Evolutionary conservation across 2,113 vertebrate species (phyloP).

Genomic region (Gopherus evgoodei): DNA sequence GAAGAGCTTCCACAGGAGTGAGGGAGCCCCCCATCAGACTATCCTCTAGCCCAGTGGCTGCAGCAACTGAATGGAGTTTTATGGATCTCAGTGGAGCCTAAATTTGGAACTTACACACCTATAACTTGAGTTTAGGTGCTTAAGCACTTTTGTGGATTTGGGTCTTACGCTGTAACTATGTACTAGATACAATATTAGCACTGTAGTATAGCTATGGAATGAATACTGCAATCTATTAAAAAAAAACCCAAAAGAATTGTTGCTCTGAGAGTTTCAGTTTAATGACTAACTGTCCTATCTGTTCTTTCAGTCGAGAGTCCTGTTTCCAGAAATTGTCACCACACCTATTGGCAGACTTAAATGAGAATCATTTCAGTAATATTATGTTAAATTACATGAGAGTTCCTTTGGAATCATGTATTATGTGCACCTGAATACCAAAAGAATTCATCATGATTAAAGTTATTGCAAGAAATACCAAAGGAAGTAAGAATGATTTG

Average conservation of each 20-base stretch:
- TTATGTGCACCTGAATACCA: conserved; percentile 66
- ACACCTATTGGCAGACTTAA: background rate
- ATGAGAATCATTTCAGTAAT: conserved; percentile 34
- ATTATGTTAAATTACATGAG: conserved; percentile 48
- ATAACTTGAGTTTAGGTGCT: background rate
- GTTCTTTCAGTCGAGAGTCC: background rate
- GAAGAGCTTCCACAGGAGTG: too few species aligned
- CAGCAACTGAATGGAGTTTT: background rate
- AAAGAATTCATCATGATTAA: conserved; percentile 72
- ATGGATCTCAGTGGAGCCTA: background rate
- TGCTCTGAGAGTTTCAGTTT: background rate
- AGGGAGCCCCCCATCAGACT: too few species aligned
- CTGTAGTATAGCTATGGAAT: background rate
- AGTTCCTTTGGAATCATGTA: conserved; percentile 59
- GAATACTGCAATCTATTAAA: background rate
- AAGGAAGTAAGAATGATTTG: conserved; percentile 68
- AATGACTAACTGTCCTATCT: background rate
- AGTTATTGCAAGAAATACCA: conserved; percentile 63
- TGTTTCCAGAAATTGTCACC: background rate
- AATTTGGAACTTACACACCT: background rate
- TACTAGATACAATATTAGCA: background rate
- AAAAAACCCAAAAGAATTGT: fast-evolving
- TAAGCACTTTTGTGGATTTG: background rate
- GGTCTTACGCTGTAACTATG: background rate
- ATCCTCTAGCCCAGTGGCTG: background rate